Evolutionary conservation across 92 coral and sea anemone species (phyloP), one percentile per base, ranked within the genome.

Genomic region (Umimayanthus kanabou): DNA sequence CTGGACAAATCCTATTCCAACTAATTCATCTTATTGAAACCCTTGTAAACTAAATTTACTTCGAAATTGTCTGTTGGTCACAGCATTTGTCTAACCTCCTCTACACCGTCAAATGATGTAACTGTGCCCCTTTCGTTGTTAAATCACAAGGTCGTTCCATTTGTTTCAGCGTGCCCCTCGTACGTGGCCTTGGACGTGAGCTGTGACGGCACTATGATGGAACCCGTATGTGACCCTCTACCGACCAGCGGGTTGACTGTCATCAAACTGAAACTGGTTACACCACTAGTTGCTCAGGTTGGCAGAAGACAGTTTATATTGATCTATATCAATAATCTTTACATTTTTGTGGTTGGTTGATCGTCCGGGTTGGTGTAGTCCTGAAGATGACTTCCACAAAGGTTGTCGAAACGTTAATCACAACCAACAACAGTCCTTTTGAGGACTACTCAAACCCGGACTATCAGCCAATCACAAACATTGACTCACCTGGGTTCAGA

Each of bases 221-320:
- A 88, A 26, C 98, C 96, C 18, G 96, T 96, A 50, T 93, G 96
- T 82, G 94, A 92, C 61, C 99, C 99, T 40, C 89, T 97, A n/a
- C 94, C 94, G 58, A 97, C 99, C 39, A 90, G 95, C 79, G 99
- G 99, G n/a, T 88, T 97, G n/a, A 95, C 97, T 79, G 92, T 94
- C 29, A 93, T 97, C 73, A 96, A 93, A 73, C 89, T 97, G 73
- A 93, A 92, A 84, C 93, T 97, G 25, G 92, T 83, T 40, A 85
- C 92, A 57, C 96, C 99, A 18, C 90, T 87, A 81, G 92, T 97
- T 77, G 99, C 98, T 7, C 98, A 96, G 94, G 99, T 97, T 82
- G 84, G 94, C 55, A 67, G 18, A 29, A 5, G 20, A 20, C 26
- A 16, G 23, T 16, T 57, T 57, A 20, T 57, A 57, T 15, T 57